phyloP scores from a whole-genome alignment of 2,888 invertebrate genomes.

The Lydus trimaculatus region DNA sequence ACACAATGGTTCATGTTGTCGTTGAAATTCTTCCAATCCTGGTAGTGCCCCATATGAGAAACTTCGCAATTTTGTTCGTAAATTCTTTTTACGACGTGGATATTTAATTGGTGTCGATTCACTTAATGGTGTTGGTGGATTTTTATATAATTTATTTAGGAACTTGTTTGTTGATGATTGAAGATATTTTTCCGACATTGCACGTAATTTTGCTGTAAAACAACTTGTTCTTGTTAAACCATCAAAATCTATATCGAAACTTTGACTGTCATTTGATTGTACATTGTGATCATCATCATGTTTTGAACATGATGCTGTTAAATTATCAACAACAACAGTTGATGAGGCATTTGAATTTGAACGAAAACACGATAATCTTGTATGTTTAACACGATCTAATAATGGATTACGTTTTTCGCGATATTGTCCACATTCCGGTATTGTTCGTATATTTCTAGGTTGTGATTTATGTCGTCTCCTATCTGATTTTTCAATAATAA shows the following conservation, averaged over 20 bases:
- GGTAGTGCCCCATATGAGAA: slow-evolving; percentile 79
- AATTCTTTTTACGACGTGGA: slow-evolving; percentile 56
- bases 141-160: slow-evolving; percentile 72
- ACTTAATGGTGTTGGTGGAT: slow-evolving; percentile 56
- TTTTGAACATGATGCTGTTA: slow-evolving; percentile 37
- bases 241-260: slow-evolving; percentile 36
- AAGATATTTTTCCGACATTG: slow-evolving; percentile 77
- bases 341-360: slow-evolving; percentile 64
- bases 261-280: slow-evolving; percentile 26
- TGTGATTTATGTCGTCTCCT: slow-evolving; percentile 64
- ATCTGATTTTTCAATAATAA: slow-evolving; percentile 67
- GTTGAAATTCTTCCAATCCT: slow-evolving; percentile 74
- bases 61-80: slow-evolving; percentile 60
- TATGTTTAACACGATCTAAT: slow-evolving; percentile 75
- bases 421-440: slow-evolving; percentile 59
- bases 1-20: slow-evolving; percentile 68
- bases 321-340: slow-evolving; percentile 51
- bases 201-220: slow-evolving; percentile 72
- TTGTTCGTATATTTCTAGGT: slow-evolving; percentile 60
- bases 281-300: slow-evolving; percentile 12
- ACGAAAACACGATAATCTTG: slow-evolving; percentile 73
- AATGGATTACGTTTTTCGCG: slow-evolving; percentile 68
- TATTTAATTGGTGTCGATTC: slow-evolving; percentile 39
- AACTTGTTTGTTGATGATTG: slow-evolving; percentile 74
- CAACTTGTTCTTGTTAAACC: slow-evolving; percentile 64